Percentiles rank a stretch among this genome's conserved stretches.
These are phyloP conservation scores for Listronotus bonariensis DNA, from an alignment of 1,140 invertebrate genomes.

Conservation along the genomic window DNA sequence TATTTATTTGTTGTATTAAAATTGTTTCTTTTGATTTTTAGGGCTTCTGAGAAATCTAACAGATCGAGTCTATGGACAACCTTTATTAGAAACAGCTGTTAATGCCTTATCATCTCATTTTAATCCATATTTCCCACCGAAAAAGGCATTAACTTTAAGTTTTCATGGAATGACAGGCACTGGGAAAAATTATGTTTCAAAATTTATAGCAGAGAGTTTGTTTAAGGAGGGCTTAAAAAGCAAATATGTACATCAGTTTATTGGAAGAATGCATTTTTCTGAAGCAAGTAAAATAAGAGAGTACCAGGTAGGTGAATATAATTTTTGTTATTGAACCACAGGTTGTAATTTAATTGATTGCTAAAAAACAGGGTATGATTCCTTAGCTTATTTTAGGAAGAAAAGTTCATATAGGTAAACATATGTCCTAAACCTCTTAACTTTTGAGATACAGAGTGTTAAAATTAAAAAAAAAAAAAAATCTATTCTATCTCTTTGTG, in stretches of 20 bases:
- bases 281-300: constrained; percentile 53
- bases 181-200: constrained; percentile 87
- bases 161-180: constrained; percentile 82
- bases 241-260: constrained; percentile 80
- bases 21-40: constrained; percentile 34
- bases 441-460: too few species aligned
- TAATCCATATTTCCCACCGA: constrained; percentile 55
- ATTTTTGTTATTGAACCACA: background rate
- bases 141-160: constrained; percentile 73
- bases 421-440: too few species aligned
- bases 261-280: constrained; percentile 80
- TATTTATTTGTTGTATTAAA: background rate
- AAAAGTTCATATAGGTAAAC: too few species aligned
- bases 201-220: constrained; percentile 77
- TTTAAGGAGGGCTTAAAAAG: constrained; percentile 76
- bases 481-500: too few species aligned
- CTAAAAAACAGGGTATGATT: too few species aligned
- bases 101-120: constrained; percentile 63
- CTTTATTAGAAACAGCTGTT: constrained; percentile 64
- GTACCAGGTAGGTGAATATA: constrained; percentile 60
- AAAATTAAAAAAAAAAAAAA: too few species aligned
- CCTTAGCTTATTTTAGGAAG: too few species aligned
- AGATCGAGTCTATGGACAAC: constrained; percentile 67
- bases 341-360: too few species aligned
- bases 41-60: constrained; percentile 52